Evolutionary conservation across 1,140 invertebrate species (phyloP), one percentile per base, ranked within the genome.

Genomic region (Vollenhovia emeryi): DNA sequence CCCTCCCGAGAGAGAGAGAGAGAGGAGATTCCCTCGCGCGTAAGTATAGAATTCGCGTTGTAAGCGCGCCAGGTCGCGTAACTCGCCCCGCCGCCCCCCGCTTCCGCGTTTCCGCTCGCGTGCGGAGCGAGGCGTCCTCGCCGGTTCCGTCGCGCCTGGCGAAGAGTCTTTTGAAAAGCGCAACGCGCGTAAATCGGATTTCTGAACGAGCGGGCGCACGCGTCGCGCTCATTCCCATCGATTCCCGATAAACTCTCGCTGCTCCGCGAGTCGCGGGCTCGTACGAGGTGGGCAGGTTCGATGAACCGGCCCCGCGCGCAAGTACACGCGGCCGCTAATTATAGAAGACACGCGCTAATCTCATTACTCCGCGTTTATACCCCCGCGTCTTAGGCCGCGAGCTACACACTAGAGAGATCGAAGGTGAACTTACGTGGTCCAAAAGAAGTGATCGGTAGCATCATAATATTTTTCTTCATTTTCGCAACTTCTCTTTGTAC

Each of bases 31-130:
- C 9, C 24, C 15, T 52, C 11, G 24, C n/a, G 15, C 55, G 9
- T 40, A 40, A 43, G 36, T n/a, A 59, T 43, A 75, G 27, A 75
- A 60, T 43, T 9, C 21, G 21, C 36, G 21, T 40, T 18, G 15
- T 71, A 64, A 43, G 24, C 33, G 9, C 73, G 73, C n/a, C 21
- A 43, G 24, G 13, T 75, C 36, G 8, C 40, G 52, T n/a, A n/a
- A n/a, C n/a, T n/a, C n/a, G n/a, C n/a, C 15, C 13, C 40, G 36
- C 2, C n/a, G 0, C 73, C 33, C 15, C 15, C 64, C n/a, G n/a
- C n/a, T n/a, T n/a, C 0, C 57, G 45, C 13, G n/a, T 62, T 64
- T 62, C 59, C 75, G 75, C 40, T 78, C 59, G 57, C 74, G 57
- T 74, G 50, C 21, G 52, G 27, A 27, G 33, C 36, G 9, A 40